Evolutionary conservation across 2,888 invertebrate species (phyloP).

Genomic region (Acronicta alni): DNA sequence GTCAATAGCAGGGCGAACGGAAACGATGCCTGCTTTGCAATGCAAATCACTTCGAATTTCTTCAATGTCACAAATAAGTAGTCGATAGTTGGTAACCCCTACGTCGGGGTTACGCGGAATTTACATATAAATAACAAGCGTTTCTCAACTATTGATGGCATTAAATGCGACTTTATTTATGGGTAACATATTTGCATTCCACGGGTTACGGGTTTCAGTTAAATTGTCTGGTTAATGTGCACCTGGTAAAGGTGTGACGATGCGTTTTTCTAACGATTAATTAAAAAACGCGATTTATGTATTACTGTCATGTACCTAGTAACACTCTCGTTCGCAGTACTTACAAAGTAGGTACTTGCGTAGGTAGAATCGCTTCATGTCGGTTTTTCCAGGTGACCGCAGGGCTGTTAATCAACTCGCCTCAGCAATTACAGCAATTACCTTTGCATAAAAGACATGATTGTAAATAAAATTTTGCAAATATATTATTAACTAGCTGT

Average conservation of each 20-base stretch:
- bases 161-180: slow-evolving; percentile 71
- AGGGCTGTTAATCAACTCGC: slow-evolving; percentile 36
- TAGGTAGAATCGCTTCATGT: slow-evolving; percentile 3
- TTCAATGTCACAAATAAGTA: slow-evolving; percentile 77
- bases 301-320: slow-evolving; percentile 1
- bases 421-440: slow-evolving; percentile 46
- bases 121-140: slow-evolving; percentile 87
- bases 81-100: slow-evolving; percentile 66
- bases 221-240: slow-evolving; percentile 55
- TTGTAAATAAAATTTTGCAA: slow-evolving; percentile 37
- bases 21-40: slow-evolving; percentile 76
- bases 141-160: slow-evolving; percentile 82
- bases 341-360: slow-evolving; percentile 16
- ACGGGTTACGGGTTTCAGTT: slow-evolving; percentile 49
- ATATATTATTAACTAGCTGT: too few relatives aligned
- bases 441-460: slow-evolving; percentile 35
- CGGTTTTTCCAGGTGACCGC: slow-evolving; percentile 32
- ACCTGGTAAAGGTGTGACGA: slow-evolving; percentile 61
- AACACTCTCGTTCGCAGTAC: slow-evolving; percentile 12
- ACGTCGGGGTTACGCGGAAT: slow-evolving; percentile 71
- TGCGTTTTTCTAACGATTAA: slow-evolving; percentile 42
- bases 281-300: slow-evolving; percentile 19
- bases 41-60: slow-evolving; percentile 81
- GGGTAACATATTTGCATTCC: slow-evolving; percentile 62
- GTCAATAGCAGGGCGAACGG: slow-evolving; percentile 77